These are phyloP conservation scores for Buphagus erythrorhynchus DNA, from an alignment of 2,797 vertebrate genomes.

Conservation along the genomic window DNA sequence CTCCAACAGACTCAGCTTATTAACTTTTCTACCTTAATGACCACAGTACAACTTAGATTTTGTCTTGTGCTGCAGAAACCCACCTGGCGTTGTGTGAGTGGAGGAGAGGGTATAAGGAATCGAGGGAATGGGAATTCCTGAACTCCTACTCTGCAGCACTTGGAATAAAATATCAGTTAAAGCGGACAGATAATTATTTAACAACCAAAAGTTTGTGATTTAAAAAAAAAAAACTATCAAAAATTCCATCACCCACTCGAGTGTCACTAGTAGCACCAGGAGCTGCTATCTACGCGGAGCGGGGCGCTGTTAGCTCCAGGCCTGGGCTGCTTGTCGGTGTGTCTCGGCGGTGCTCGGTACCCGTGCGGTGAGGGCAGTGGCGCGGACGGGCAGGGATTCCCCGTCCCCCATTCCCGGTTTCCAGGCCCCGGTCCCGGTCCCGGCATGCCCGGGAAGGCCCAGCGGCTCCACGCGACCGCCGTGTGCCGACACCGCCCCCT, in stretches of 20 bases:
- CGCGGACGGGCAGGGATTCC: no score
- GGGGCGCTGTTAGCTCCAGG: not conserved
- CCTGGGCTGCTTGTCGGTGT: no score
- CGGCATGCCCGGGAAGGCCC: rapidly evolving
- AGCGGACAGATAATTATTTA: rapidly evolving
- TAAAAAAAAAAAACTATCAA: no score
- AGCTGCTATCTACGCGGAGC: not conserved
- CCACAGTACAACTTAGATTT: not conserved
- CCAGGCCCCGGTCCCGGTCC: not conserved
- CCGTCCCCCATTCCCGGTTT: not conserved
- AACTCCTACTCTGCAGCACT: not conserved
- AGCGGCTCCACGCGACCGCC: rapidly evolving
- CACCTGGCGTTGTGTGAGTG: rapidly evolving
- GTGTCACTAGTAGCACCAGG: no score
- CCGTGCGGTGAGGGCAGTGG: not conserved
- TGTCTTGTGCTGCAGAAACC: not conserved
- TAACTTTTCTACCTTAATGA: not conserved
- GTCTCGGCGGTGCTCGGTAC: no score
- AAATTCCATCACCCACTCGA: not conserved
- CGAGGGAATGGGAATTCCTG: rapidly evolving
- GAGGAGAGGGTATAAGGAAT: rapidly evolving
- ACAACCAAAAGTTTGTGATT: rapidly evolving
- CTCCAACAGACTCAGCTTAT: not conserved
- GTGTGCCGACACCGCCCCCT: no score
- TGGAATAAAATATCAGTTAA: not conserved